Base-by-base conservation (phyloP, 1,140 invertebrate genomes). In the Drosophila burlai region DNA sequence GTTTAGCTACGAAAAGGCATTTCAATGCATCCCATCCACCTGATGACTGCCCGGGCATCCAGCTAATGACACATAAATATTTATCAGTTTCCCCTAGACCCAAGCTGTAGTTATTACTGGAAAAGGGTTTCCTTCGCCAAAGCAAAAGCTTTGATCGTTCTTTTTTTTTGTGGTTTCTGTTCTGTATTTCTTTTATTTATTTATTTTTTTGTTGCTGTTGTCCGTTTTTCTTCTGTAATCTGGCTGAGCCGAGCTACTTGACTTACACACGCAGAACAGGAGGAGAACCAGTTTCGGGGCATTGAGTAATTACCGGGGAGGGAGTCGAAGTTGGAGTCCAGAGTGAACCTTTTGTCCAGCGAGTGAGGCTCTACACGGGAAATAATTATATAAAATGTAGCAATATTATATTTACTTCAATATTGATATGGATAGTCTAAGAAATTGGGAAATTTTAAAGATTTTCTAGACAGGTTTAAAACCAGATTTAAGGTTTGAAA, bases 61-160 rank as follows among this genome's bases (percentile, higher is more conserved):
- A 69, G 67, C 83, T 87, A 87, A 87, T 87, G 84, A 87, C 84
- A 87, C 84, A 87, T 87, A 84, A 87, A 87, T 80, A 87, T 89
- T 87, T 89, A 87, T 77, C 77, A 69, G 76, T 61, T 26, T 31
- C 55, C 68, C 40, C 49, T 13, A 55, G 16, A 55, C 52, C 52
- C 52, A 8, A 43, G 50, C n/a, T 46, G 36, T 36, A 75, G 58
- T 63, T 81, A 72, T 82, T 86, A 81, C 83, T 78, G 66, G 63
- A 83, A 87, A 81, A 52, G 83, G 83, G 84, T 89, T 89, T 61
- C 59, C 76, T 59, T 75, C 54, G 73, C 74, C 62, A 42, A 34
- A 42, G 76, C 73, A 47, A 86, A 87, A 87, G 80, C 80, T 89
- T 57, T 64, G 68, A 83, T 66, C 43, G 54, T 45, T 52, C 40